A percentile compares a stretch with the other conserved stretches of the same genome.
These are phyloP conservation scores for Pseudorasbora parva DNA, from an alignment of 2,113 vertebrate species.

Conservation along the genomic window DNA sequence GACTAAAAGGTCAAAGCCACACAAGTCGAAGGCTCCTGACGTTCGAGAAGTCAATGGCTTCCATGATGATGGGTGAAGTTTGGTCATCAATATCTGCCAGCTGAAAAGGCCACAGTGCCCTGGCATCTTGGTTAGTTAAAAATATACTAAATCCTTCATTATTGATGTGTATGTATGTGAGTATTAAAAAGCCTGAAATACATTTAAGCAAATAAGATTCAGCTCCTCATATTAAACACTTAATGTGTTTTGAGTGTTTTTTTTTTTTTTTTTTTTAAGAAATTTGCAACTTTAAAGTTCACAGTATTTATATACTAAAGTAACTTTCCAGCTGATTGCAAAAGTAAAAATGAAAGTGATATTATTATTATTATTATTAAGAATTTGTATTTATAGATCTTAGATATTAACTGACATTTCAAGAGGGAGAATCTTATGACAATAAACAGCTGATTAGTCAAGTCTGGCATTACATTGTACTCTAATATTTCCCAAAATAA, in stretches of 20 bases:
- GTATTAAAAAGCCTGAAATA: neutral
- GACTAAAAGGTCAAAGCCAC: constrained; percentile 53
- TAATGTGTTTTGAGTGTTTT: too few relatives aligned
- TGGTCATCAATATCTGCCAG: constrained; percentile 64
- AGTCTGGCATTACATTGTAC: neutral
- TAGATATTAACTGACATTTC: constrained; percentile 30
- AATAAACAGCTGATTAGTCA: constrained; percentile 25
- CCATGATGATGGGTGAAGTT: constrained; percentile 73
- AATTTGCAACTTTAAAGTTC: constrained; percentile 5
- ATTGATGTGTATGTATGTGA: neutral
- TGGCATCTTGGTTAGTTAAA: constrained; percentile 50
- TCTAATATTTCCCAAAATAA: neutral
- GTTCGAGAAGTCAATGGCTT: constrained; percentile 71
- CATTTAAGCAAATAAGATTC: neutral
- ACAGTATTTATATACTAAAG: constrained; percentile 7
- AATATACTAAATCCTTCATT: constrained; percentile 23
- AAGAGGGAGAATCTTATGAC: neutral
- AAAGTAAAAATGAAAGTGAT: constrained; percentile 20
- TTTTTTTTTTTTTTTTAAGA: neutral
- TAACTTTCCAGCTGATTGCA: neutral
- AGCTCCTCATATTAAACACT: neutral
- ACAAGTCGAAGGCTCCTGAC: constrained; percentile 66
- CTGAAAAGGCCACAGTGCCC: constrained; percentile 71
- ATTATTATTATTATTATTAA: neutral
- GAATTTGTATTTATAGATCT: constrained; percentile 15